A percentile compares a stretch with the other conserved stretches of the same genome.
These are phyloP conservation scores for Anolis carolinensis DNA, from an alignment of 2,113 vertebrate genomes.

Conservation along the genomic window DNA sequence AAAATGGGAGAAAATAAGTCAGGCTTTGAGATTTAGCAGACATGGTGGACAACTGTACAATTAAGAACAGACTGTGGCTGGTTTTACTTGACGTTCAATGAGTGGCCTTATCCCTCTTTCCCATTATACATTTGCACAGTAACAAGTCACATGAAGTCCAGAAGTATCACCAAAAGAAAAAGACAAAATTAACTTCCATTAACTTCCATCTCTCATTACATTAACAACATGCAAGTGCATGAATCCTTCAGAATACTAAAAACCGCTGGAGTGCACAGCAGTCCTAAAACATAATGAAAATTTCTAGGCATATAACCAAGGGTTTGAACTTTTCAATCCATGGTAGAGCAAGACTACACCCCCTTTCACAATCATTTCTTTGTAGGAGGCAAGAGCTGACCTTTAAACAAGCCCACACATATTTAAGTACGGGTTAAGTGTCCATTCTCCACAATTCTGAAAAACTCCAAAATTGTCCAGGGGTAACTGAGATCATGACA, in stretches of 20 bases:
- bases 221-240: not conserved
- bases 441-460: no score
- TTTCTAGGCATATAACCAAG: not conserved
- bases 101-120: not conserved
- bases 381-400: not conserved
- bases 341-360: not conserved
- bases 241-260: not conserved
- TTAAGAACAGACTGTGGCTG: constrained; percentile 30
- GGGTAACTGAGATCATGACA: no score
- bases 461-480: no score
- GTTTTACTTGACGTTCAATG: constrained; percentile 19
- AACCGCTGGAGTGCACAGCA: not conserved
- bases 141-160: not conserved
- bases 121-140: not conserved
- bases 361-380: not conserved
- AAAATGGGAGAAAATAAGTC: not conserved
- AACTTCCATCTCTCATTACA: not conserved
- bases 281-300: not conserved
- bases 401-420: not conserved
- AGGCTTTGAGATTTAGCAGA: not conserved
- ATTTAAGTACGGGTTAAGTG: not conserved
- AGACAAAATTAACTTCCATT: not conserved
- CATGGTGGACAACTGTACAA: not conserved
- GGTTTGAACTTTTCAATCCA: not conserved
- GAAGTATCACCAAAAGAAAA: not conserved